Base-by-base conservation (phyloP, 1,140 invertebrate species). In the Calephelis nemesis region DNA sequence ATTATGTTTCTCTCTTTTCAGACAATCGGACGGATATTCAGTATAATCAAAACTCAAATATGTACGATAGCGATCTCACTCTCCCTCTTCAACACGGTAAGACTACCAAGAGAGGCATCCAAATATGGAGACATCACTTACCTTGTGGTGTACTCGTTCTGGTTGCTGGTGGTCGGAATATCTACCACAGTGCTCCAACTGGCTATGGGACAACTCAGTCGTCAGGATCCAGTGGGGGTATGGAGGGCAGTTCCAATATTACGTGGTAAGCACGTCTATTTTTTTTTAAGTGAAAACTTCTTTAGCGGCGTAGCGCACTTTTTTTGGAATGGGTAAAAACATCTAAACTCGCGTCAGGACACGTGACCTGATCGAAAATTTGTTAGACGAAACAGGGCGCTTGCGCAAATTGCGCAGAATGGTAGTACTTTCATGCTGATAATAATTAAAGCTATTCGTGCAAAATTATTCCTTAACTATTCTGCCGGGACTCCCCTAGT, bases 161-260 rank as follows among this genome's bases (percentile, higher is more conserved):
- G 87, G 87, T 72, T 90, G 64, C 69, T 91, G 64, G 78, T 73
- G 58, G 78, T 81, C 0, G 83, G 83, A 2, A 72, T 90, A 10
- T 86, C 89, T 39, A 82, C 78, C 0, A 78, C 79, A 7, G 67
- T 91, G 64, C 77, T 91, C 58, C 86, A 91, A 70, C 67, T 91
- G 15, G 78, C 84, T 3, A 87, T 88, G 77, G 89, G 89, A 15
- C 87, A 91, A 71, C 76, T 91, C 13, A 88, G 86, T 47, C 85
- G 87, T 45, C 89, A 91, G 69, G 89, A 91, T 63, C 77, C 89
- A 19, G 80, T 90, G 6, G 89, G 89, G 4, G 86, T 91, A 9
- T 91, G 89, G 89, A 83, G 89, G 63, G 89, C 89, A 39, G 87
- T 91, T 47, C 89, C 89, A 42, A 88, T 91, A 70, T 81, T 91